Evolutionary conservation across 2,113 vertebrate genomes (phyloP).

Genomic region (Diadophis punctatus): DNA sequence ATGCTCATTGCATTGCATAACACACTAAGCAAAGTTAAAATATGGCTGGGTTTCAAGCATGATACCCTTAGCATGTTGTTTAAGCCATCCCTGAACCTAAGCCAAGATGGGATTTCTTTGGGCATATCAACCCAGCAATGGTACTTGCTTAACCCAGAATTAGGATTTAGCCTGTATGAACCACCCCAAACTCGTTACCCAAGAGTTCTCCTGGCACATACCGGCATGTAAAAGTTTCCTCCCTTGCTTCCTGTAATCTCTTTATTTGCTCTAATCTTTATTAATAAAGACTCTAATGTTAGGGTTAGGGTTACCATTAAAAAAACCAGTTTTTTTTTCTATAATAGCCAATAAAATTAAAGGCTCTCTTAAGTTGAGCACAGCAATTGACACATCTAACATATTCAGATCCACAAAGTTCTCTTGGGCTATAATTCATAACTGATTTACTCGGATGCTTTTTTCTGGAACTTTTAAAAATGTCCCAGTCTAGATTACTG

Average conservation of each 20-base stretch:
- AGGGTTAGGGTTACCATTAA: not conserved
- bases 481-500: not conserved
- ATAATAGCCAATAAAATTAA: not conserved
- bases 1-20: not conserved
- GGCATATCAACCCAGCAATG: not conserved
- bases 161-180: not conserved
- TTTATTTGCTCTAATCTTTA: too few species aligned
- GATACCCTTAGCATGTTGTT: not conserved
- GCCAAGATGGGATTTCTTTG: not conserved
- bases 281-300: too few species aligned
- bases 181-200: not conserved
- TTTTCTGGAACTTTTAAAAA: not conserved
- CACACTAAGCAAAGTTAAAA: not conserved
- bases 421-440: not conserved
- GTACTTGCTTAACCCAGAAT: not conserved
- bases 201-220: not conserved
- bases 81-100: not conserved
- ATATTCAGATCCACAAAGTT: not conserved
- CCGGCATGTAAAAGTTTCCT: too few species aligned
- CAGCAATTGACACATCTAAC: not conserved
- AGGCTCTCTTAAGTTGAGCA: not conserved
- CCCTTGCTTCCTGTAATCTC: too few species aligned
- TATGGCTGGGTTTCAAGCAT: not conserved
- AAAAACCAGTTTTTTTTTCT: not conserved
- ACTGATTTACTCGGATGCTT: not conserved